Evolutionary conservation across 1,140 invertebrate genomes (phyloP).

Genomic region (Tetragonula clypearis): DNA sequence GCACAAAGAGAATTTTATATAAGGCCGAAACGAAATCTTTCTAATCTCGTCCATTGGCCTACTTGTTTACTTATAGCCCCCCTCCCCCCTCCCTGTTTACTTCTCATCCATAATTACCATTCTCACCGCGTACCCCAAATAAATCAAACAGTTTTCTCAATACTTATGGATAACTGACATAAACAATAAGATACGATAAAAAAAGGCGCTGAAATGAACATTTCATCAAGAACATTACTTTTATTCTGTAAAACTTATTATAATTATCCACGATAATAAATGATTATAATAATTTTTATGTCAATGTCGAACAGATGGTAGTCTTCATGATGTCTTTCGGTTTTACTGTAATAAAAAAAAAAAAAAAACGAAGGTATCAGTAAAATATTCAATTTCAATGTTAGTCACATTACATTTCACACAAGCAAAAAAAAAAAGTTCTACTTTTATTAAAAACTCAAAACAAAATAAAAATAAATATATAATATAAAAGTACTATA

Average conservation of each 20-base stretch:
- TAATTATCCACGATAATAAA: slow-evolving; percentile 65
- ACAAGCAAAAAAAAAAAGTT: slow-evolving; percentile 50
- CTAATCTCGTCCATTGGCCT: no score
- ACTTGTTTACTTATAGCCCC: no score
- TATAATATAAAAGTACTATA: background rate
- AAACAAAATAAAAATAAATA: background rate
- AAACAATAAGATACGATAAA: slow-evolving; percentile 24
- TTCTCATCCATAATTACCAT: no score
- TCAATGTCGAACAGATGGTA: slow-evolving; percentile 60
- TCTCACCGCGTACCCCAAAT: no score
- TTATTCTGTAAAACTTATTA: slow-evolving; percentile 74
- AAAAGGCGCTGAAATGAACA: background rate
- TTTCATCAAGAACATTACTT: slow-evolving; percentile 58
- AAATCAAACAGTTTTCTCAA: background rate
- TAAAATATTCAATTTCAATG: slow-evolving; percentile 36
- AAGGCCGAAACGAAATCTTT: no score
- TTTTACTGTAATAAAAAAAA: slow-evolving; percentile 76
- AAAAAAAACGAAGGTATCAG: slow-evolving; percentile 27
- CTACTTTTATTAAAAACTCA: slow-evolving; percentile 1
- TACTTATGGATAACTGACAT: background rate
- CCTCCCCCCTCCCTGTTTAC: no score
- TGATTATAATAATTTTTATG: slow-evolving; percentile 76
- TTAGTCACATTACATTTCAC: slow-evolving; percentile 20
- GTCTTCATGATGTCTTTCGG: slow-evolving; percentile 66
- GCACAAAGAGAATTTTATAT: no score